Base-by-base conservation (phyloP, 1,140 invertebrate genomes). In the Euwallacea fornicatus region DNA sequence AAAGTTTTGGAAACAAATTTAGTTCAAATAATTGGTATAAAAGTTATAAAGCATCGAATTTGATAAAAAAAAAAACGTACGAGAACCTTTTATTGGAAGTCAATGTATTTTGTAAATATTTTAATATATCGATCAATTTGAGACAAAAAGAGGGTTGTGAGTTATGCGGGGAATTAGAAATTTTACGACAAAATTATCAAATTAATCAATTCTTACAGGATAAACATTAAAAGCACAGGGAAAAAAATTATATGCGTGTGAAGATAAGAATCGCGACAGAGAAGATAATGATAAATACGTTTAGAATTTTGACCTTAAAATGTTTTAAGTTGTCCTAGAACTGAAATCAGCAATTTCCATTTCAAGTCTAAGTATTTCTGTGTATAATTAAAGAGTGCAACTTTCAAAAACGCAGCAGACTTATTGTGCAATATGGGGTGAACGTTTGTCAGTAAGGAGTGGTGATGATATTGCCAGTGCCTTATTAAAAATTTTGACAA, bases 401-500 rank as follows among this genome's bases (percentile, higher is more conserved):
- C 46, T 75, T 4, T 75, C 66, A 11, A 72, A 55, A 47, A 71
- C 10, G 15, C 69, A 69, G 15, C 54, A 69, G 69, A 67, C 73
- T 8, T 77, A 78, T 50, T 77, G 75, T 66, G 46, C 66, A 60
- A 7, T 78, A 4, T 78, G 75, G 76, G 16, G 7, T 47, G 76
- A 78, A 62, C 54, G 2, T 53, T 44, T 73, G 15, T 68, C 59
- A 42, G 76, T 74, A 56, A 43, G 73, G 13, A 74, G 9, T 63
- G 75, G 75, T 13, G 78, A 76, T 64, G 67, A 76, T 46, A 72
- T 78, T 42, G 74, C 76, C 2, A 78, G 74, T 75, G 76, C 76
- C 3, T 13, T 75, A 7, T 8, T 56, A 2, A 75, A 75, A 74
- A 77, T 77, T 65, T 66, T 77, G 56, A 41, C 64, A 13, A 13